Conservation (phyloP, 2,113 vertebrate genomes). For the Spea multiplicata region DNA sequence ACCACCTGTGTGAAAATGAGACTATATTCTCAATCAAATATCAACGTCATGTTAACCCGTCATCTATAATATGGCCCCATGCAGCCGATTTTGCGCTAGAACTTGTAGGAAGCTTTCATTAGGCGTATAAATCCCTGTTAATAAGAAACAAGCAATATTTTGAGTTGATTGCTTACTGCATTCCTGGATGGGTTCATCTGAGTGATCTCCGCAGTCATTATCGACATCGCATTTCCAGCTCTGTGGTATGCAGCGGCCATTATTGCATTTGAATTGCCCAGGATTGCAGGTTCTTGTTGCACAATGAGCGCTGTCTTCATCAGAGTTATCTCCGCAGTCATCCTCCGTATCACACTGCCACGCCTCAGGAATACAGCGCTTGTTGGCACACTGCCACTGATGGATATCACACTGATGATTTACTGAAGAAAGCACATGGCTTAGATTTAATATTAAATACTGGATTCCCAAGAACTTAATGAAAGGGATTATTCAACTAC, state of each 20-base stretch:
- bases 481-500: too few relatives aligned
- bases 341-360: conserved; percentile 92
- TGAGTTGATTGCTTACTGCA: conserved; percentile 78
- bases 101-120: too few relatives aligned
- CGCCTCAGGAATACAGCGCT: conserved; percentile 85
- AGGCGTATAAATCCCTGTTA: too few relatives aligned
- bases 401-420: conserved; percentile 86
- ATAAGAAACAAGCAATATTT: too few relatives aligned
- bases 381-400: conserved; percentile 94
- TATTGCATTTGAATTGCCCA: conserved; percentile 88
- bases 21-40: too few relatives aligned
- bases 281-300: conserved; percentile 82
- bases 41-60: too few relatives aligned
- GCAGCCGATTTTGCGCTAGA: too few relatives aligned
- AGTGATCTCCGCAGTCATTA: conserved; percentile 92
- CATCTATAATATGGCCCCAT: too few relatives aligned
- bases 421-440: conserved; percentile 62
- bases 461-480: neutral
- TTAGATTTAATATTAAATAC: neutral
- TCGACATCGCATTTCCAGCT: conserved; percentile 95
- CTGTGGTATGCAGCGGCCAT: conserved; percentile 88
- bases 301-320: conserved; percentile 85
- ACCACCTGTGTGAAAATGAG: too few relatives aligned
- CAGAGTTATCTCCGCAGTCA: conserved; percentile 88
- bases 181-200: conserved; percentile 86